phyloP scores from a whole-genome alignment of 1,140 invertebrate species.

The Drosophila ohnishii region DNA sequence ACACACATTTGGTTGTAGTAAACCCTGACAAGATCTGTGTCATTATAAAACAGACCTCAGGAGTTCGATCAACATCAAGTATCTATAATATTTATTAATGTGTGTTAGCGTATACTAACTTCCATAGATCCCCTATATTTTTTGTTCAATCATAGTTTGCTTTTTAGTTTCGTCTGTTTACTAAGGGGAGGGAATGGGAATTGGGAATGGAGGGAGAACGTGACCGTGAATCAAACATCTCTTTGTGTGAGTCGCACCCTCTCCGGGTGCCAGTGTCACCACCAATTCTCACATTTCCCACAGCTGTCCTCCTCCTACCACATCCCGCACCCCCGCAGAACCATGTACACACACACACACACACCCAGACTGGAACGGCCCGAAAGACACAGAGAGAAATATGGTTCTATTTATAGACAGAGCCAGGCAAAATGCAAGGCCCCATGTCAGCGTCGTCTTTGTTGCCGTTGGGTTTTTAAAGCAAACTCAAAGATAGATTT shows the following conservation, averaged over 20 bases:
- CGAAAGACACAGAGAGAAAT: slow-evolving; percentile 6
- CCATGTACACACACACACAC: slow-evolving; percentile 3
- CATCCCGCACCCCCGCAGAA: slow-evolving; percentile 31
- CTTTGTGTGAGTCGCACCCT: slow-evolving; percentile 17
- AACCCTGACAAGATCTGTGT: not conserved
- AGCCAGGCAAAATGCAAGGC: slow-evolving; percentile 28
- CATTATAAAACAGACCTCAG: not conserved
- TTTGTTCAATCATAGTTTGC: not conserved
- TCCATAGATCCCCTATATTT: slow-evolving; percentile 4
- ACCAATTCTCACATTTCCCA: slow-evolving; percentile 33
- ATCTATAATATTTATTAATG: not conserved
- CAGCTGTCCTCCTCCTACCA: slow-evolving; percentile 48
- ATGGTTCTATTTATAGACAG: slow-evolving; percentile 49
- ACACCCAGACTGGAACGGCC: not conserved
- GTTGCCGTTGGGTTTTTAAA: slow-evolving; percentile 20
- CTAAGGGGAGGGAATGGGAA: not conserved
- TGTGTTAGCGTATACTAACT: not conserved
- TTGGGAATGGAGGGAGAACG: slow-evolving; percentile 11
- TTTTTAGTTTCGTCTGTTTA: slow-evolving; percentile 16
- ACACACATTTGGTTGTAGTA: no score
- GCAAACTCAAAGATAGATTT: slow-evolving; percentile 55
- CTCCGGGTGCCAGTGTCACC: slow-evolving; percentile 43
- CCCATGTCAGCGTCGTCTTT: slow-evolving; percentile 35
- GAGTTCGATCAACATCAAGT: not conserved
- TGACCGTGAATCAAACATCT: slow-evolving; percentile 39